A percentile compares a stretch with the other conserved stretches of the same genome.
Evolutionary conservation across 37 sponge, comb jelly and placozoan genomes (phyloP).

Genomic region (Cliona cf. orientalis): DNA sequence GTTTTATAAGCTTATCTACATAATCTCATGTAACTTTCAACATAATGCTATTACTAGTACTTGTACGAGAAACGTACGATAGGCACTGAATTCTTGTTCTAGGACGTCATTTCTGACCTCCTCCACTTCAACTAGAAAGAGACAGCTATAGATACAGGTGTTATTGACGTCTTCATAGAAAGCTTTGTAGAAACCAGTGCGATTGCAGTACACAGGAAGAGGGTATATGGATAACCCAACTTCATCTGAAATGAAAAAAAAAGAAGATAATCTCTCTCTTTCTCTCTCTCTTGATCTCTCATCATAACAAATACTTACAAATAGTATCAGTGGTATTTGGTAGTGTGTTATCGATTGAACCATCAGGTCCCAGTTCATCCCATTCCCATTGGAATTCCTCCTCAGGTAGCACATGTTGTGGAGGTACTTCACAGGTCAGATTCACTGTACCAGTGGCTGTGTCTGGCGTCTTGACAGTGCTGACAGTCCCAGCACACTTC

Average conservation of each 20-base stretch:
- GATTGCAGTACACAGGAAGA: constrained; percentile 3
- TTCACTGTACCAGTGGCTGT: not conserved
- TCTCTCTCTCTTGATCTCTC: not conserved
- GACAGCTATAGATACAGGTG: constrained; percentile 19
- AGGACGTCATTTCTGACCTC: constrained; percentile 4
- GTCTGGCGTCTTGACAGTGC: no score
- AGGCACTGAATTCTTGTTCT: constrained; percentile 1
- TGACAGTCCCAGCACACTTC: no score
- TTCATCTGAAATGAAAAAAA: not conserved
- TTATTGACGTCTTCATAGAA: not conserved
- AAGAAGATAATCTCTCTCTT: no score
- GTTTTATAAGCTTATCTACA: no score
- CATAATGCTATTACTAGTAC: no score
- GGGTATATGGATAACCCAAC: not conserved
- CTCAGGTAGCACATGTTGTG: not conserved
- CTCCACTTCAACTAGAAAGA: constrained; percentile 21
- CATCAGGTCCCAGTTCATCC: constrained; percentile 13
- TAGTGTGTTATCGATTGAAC: not conserved
- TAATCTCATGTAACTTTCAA: no score
- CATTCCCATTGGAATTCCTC: constrained; percentile 2
- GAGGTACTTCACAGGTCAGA: constrained; percentile 3
- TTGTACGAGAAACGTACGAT: not conserved
- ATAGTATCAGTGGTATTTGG: not conserved
- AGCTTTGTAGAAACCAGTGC: constrained; percentile 13
- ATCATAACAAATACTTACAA: not conserved